phyloP scores from a whole-genome alignment of 2,888 invertebrate species.

The Byasa hedistus region DNA sequence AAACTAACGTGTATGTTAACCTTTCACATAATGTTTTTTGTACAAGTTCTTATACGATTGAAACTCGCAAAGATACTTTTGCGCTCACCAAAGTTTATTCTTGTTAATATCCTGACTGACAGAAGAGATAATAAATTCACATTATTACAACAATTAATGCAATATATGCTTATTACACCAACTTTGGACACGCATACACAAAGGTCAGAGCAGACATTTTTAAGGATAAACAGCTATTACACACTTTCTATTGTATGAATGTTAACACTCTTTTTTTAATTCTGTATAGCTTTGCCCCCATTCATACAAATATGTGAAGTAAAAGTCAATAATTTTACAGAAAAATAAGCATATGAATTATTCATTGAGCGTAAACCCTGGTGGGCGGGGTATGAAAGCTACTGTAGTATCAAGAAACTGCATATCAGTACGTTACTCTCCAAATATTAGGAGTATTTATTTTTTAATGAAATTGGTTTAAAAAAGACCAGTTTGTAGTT shows the following conservation, averaged over 20 bases:
- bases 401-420: neutral
- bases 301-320: too few species aligned
- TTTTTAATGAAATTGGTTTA: neutral
- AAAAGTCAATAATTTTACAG: too few species aligned
- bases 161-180: too few species aligned
- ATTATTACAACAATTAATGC: neutral
- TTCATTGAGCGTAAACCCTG: too few species aligned
- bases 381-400: neutral
- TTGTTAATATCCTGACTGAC: neutral
- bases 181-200: neutral
- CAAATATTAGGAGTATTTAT: neutral
- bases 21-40: neutral
- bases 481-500: constrained; percentile 9
- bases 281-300: too few species aligned
- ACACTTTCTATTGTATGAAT: too few species aligned
- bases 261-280: neutral
- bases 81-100: neutral
- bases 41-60: neutral
- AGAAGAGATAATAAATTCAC: constrained; percentile 1
- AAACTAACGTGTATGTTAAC: neutral
- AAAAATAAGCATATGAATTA: too few species aligned
- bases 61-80: neutral
- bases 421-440: too few species aligned
- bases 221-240: too few species aligned
- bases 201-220: neutral